phyloP scores from a whole-genome alignment of 2,113 vertebrate species.

The Stomatorhinus ivindoensis region DNA sequence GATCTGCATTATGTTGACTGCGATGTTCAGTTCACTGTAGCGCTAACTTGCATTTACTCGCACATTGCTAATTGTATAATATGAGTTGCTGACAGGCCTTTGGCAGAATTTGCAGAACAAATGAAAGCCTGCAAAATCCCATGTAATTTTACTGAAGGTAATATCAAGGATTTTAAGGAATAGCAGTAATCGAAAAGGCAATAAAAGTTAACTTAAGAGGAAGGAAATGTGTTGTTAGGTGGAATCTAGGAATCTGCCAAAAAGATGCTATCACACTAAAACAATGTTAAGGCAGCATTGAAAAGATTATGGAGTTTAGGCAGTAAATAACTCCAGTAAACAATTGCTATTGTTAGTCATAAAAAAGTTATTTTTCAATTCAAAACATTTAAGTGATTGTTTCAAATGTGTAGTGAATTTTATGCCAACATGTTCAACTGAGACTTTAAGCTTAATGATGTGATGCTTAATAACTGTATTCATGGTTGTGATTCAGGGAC shows the following conservation, averaged over 20 bases:
- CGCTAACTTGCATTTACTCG: not conserved
- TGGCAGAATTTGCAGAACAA: not conserved
- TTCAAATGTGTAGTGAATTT: not conserved
- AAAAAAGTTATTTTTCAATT: not conserved
- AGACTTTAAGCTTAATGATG: not conserved
- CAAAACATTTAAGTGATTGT: not conserved
- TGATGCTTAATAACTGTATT: not conserved
- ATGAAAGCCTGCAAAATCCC: not conserved
- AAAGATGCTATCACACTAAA: not conserved
- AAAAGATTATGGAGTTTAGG: not conserved
- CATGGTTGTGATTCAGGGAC: not conserved
- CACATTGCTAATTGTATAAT: not conserved
- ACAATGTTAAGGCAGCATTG: not conserved
- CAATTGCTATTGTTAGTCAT: not conserved
- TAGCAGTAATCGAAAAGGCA: not conserved
- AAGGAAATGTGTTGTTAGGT: not conserved
- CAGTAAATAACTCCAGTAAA: not conserved
- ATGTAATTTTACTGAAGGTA: not conserved
- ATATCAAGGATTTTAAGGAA: not conserved
- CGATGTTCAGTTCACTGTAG: not conserved
- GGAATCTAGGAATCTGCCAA: not conserved
- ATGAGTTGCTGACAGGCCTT: not conserved
- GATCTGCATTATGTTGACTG: not conserved
- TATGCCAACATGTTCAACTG: not conserved
- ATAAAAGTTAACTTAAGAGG: not conserved